Evolutionary conservation across 2,113 vertebrate species (phyloP).

Genomic region (Phylloscopus whistleri): DNA sequence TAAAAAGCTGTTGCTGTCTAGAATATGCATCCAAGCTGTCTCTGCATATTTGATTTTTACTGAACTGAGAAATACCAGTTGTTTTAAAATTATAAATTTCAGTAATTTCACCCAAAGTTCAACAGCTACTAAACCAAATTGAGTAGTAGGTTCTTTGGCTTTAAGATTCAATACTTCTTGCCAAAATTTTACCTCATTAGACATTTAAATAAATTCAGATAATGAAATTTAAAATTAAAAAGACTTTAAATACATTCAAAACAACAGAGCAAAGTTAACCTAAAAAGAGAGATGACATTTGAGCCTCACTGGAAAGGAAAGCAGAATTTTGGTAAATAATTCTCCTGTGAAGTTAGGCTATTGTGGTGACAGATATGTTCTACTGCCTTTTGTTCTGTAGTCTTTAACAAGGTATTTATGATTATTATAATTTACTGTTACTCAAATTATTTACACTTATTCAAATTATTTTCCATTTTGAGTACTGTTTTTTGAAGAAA

Average conservation of each 20-base stretch:
- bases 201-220: not conserved
- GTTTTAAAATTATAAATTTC: not conserved
- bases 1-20: not conserved
- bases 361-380: not conserved
- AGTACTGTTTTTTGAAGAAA: not conserved
- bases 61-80: not conserved
- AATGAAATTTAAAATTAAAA: not conserved
- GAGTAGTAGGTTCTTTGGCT: not conserved
- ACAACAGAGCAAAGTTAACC: not conserved
- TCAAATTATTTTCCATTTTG: not conserved
- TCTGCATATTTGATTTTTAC: not conserved
- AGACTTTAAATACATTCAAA: not conserved
- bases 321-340: not conserved
- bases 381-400: not conserved
- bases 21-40: not conserved
- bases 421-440: not conserved
- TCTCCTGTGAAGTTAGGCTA: not conserved
- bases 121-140: not conserved
- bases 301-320: not conserved
- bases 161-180: not conserved
- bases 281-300: not conserved
- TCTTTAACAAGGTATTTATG: not conserved
- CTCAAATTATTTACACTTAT: not conserved
- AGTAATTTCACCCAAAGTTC: not conserved
- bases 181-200: not conserved